Conservation (phyloP, 92 coral and sea anemone genomes). For the Siderastrea siderea region DNA sequence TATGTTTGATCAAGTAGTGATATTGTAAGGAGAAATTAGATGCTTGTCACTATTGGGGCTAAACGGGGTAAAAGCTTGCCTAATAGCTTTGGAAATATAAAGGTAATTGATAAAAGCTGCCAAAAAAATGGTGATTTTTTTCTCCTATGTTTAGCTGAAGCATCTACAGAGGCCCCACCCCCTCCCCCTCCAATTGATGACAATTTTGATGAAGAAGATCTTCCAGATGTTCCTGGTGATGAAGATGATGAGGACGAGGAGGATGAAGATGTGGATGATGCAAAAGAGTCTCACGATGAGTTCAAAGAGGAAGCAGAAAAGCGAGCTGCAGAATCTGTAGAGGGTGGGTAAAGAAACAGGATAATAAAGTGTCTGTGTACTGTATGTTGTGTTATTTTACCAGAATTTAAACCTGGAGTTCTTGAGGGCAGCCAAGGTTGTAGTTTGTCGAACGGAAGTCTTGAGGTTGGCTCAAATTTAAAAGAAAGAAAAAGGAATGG, state of each 20-base stretch:
- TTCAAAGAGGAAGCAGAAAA: constrained; percentile 54
- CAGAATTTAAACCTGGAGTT: too few relatives aligned
- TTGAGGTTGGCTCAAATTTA: too few relatives aligned
- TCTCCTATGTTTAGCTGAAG: background rate
- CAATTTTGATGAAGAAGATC: constrained; percentile 88
- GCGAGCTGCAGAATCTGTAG: constrained; percentile 6
- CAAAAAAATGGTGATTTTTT: background rate
- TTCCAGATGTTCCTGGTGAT: constrained; percentile 84
- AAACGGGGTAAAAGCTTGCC: too few relatives aligned
- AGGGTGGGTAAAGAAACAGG: constrained; percentile 5
- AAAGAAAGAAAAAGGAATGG: too few relatives aligned
- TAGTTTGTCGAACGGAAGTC: too few relatives aligned
- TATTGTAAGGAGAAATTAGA: too few relatives aligned
- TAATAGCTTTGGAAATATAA: too few relatives aligned
- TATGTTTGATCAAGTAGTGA: too few relatives aligned
- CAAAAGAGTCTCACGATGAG: constrained; percentile 63
- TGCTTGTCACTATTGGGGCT: too few relatives aligned
- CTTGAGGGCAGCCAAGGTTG: too few relatives aligned
- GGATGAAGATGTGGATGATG: constrained; percentile 70
- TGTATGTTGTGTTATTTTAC: background rate
- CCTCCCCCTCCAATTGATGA: constrained; percentile 83
- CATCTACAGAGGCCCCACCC: constrained; percentile 66
- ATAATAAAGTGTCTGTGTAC: background rate
- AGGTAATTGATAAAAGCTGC: too few relatives aligned
- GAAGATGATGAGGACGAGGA: constrained; percentile 91